phyloP scores from a whole-genome alignment of 2,888 invertebrate genomes.

The Lycia hirtaria region DNA sequence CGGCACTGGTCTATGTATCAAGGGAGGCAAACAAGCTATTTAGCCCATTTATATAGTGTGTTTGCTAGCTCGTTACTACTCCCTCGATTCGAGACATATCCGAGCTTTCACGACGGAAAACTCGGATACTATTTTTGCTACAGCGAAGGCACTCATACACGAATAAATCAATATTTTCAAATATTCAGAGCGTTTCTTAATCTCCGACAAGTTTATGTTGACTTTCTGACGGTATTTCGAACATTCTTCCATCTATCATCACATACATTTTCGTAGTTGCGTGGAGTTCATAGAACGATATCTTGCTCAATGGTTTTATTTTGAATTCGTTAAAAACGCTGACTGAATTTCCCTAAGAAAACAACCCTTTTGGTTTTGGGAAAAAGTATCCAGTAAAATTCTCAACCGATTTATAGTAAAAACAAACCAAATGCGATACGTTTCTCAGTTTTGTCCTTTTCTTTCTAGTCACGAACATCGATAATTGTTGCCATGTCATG shows the following conservation, averaged over 20 bases:
- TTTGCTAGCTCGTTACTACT: constrained; percentile 56
- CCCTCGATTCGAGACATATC: constrained; percentile 47
- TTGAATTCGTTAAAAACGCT: not conserved
- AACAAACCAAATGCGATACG: not conserved
- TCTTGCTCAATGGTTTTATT: not conserved
- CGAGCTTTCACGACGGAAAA: constrained; percentile 33
- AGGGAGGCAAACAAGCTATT: constrained; percentile 61
- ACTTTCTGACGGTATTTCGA: not conserved
- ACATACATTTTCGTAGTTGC: not conserved
- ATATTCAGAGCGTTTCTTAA: constrained; percentile 4
- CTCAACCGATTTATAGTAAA: not conserved
- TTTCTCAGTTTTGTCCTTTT: constrained; percentile 5
- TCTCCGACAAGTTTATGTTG: constrained; percentile 1
- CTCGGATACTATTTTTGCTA: constrained; percentile 47
- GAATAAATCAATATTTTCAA: constrained; percentile 22
- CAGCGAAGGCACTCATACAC: constrained; percentile 27
- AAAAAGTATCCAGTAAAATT: not conserved
- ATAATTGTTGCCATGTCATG: constrained; percentile 23
- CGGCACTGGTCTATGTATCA: constrained; percentile 45
- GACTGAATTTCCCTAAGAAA: not conserved
- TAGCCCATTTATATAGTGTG: constrained; percentile 51
- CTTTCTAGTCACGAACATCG: constrained; percentile 23
- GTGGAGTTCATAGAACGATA: not conserved
- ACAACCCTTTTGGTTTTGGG: not conserved
- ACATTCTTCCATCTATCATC: not conserved